Base-by-base conservation (phyloP, 1,140 invertebrate species). In the Drosophila sproati region DNA sequence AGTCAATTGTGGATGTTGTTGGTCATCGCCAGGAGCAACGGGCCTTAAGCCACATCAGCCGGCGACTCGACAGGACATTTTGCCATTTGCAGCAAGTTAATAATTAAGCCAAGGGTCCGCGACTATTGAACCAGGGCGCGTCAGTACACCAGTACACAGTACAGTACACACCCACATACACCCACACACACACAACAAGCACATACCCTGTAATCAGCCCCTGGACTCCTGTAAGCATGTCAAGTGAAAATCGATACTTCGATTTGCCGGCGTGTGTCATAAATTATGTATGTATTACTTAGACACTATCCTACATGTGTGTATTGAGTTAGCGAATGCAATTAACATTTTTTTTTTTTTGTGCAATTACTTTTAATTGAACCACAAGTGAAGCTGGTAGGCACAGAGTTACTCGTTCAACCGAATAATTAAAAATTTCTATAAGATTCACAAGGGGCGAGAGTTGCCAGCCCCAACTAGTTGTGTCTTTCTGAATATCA, bases 221-320 rank as follows among this genome's bases (percentile, higher is more conserved):
- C 20, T 7, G 20, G 7, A 3, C n/a, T 34, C 12, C 29, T 52
- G 28, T 39, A 68, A 72, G 28, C 66, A 74, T 78, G 75, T 80
- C 75, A 75, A 59, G 55, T 59, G 67, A 75, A 80, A 88, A 88
- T 88, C 80, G 66, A 88, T 88, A 64, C 63, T 89, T 88, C 80
- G 85, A 88, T 88, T 64, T 67, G 57, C 32, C 41, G 31, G 51
- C 10, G 45, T 45, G 50, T 60, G 43, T 8, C 47, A 57, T 64
- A 50, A 78, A 66, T 60, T 50, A 69, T 47, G 57, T 41, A 43
- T 52, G 52, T 20, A 10, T 43, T 29, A 62, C 50, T 28, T 32
- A 51, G 60, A 47, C 32, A n/a, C 34, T 20, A 12, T 28, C 12
- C 59, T n/a, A 12, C 37, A 34, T 47, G 32, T 63, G 47, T 37